Evolutionary conservation across 2,888 invertebrate genomes (phyloP).

Genomic region (Bruchidius siliquastri): DNA sequence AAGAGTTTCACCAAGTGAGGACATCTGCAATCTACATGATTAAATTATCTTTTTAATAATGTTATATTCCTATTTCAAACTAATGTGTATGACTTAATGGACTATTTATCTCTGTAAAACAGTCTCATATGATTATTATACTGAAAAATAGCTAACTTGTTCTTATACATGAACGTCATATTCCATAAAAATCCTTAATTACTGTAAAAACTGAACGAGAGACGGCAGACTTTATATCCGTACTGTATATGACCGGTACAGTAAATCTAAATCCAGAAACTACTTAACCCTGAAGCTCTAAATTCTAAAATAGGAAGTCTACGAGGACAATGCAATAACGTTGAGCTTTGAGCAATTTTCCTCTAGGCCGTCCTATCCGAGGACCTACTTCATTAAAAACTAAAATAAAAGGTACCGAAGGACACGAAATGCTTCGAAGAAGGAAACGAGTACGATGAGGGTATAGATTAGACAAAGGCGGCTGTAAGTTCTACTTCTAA

Average conservation of each 20-base stretch:
- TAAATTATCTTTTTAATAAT: no score
- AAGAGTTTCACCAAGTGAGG: no score
- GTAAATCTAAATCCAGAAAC: neutral
- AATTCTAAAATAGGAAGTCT: neutral
- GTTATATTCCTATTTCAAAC: no score
- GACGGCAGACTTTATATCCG: no score
- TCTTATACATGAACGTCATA: no score
- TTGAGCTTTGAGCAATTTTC: neutral
- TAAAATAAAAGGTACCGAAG: neutral
- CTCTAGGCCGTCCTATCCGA: neutral
- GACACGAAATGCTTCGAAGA: neutral
- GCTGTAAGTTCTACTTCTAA: neutral
- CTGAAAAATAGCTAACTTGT: no score
- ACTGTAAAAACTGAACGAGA: no score
- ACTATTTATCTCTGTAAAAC: no score
- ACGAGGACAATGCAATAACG: neutral
- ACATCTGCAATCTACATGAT: no score
- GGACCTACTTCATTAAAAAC: neutral
- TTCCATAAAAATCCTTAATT: no score
- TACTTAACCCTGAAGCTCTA: neutral
- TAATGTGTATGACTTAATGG: no score
- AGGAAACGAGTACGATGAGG: neutral
- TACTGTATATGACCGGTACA: neutral
- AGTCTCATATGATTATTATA: no score
- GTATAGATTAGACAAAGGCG: neutral